Conservation (phyloP, 2,888 invertebrate genomes). For the Chloromyia formosa region DNA sequence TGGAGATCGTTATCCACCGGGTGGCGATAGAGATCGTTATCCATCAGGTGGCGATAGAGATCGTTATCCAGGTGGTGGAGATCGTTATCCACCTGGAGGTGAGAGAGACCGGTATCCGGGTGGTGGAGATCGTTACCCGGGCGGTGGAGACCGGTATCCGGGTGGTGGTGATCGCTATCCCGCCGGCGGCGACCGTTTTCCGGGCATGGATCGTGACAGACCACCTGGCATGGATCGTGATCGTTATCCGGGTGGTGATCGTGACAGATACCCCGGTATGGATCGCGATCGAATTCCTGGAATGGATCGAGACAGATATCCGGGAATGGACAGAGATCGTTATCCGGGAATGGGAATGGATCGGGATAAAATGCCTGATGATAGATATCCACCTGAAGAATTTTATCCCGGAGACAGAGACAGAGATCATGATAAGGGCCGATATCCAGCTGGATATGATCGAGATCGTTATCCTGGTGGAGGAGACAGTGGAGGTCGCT, state of each 20-base stretch:
- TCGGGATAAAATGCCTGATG: slow-evolving; percentile 63
- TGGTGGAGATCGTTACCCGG: slow-evolving; percentile 63
- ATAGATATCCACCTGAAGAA: slow-evolving; percentile 62
- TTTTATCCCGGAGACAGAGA: slow-evolving; percentile 47
- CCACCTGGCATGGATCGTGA: slow-evolving; percentile 66
- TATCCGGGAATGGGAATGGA: slow-evolving; percentile 56
- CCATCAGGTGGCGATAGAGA: slow-evolving; percentile 65
- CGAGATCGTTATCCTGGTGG: slow-evolving; percentile 55
- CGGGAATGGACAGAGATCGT: slow-evolving; percentile 54
- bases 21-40: slow-evolving; percentile 66
- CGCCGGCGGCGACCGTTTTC: slow-evolving; percentile 66
- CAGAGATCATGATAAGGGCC: slow-evolving; percentile 62
- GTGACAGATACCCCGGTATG: slow-evolving; percentile 65
- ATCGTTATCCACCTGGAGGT: slow-evolving; percentile 63
- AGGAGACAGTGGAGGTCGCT: slow-evolving; percentile 53
- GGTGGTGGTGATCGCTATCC: slow-evolving; percentile 53
- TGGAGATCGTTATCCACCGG: slow-evolving; percentile 54
- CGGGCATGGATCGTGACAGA: slow-evolving; percentile 66
- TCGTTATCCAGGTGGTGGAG: slow-evolving; percentile 65
- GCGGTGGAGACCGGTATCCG: slow-evolving; percentile 63
- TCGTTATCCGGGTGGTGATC: slow-evolving; percentile 64
- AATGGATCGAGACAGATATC: slow-evolving; percentile 59
- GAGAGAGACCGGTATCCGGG: slow-evolving; percentile 63
- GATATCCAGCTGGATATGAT: slow-evolving; percentile 62
- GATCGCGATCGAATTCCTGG: slow-evolving; percentile 57